These are phyloP conservation scores for Sula dactylatra DNA, from an alignment of 2,113 vertebrate species.

Conservation along the genomic window DNA sequence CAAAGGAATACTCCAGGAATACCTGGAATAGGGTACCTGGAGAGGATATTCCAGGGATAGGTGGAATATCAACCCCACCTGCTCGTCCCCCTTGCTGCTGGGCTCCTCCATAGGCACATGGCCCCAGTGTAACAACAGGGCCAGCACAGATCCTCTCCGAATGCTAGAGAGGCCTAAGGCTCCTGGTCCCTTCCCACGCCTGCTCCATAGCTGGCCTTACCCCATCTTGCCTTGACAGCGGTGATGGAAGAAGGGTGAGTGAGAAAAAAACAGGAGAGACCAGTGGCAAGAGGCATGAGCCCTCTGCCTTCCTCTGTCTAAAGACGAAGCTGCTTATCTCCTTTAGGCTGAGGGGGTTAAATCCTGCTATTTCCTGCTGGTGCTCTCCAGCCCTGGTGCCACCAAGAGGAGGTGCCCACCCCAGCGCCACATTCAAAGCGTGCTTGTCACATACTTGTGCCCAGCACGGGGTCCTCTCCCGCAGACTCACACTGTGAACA, in stretches of 20 bases:
- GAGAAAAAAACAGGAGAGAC: neutral
- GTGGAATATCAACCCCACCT: neutral
- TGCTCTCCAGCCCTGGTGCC: neutral
- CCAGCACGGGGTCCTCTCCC: neutral
- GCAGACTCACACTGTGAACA: neutral
- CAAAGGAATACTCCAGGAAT: neutral
- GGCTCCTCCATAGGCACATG: neutral
- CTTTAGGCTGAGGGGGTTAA: neutral
- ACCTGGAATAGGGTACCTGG: neutral
- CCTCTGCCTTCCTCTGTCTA: neutral
- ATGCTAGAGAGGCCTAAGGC: neutral
- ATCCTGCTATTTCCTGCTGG: neutral
- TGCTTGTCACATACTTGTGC: neutral
- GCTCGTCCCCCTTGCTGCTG: rapidly evolving
- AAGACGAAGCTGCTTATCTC: neutral
- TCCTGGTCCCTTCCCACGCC: neutral
- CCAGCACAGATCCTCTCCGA: neutral
- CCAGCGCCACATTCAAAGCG: neutral
- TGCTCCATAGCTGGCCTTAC: neutral
- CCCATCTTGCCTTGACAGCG: rapidly evolving
- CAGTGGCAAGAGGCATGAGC: neutral
- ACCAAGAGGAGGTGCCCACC: neutral
- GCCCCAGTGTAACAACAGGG: no score
- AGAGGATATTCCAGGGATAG: neutral
- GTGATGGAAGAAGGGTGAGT: neutral